Evolutionary conservation across 1,140 invertebrate genomes (phyloP).

Genomic region (Hylaeus volcanicus): DNA sequence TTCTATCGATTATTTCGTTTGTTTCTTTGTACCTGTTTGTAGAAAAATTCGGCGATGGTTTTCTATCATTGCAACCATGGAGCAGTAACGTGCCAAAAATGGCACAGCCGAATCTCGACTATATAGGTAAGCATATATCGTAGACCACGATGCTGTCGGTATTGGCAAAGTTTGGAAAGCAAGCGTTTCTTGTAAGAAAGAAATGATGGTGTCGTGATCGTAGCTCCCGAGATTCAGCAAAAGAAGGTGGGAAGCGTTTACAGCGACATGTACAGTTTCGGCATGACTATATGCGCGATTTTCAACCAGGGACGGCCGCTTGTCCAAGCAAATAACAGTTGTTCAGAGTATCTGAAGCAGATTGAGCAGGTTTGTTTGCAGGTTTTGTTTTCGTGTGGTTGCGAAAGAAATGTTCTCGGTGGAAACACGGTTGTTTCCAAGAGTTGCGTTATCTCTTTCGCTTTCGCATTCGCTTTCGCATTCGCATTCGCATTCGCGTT

Average conservation of each 20-base stretch:
- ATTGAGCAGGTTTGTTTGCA: conserved; percentile 86
- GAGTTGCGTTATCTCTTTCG: neutral
- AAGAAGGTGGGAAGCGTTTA: conserved; percentile 90
- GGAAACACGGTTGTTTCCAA: neutral
- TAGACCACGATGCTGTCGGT: neutral
- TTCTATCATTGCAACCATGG: conserved; percentile 90
- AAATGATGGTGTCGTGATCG: conserved; percentile 52
- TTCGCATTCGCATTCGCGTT: neutral
- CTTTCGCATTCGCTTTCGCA: neutral
- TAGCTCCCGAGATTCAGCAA: conserved; percentile 94
- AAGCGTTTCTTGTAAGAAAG: too few relatives aligned
- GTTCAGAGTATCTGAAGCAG: conserved; percentile 93
- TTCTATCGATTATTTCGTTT: too few relatives aligned
- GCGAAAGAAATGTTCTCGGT: neutral
- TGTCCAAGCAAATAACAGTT: conserved; percentile 93
- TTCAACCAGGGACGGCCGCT: conserved; percentile 94
- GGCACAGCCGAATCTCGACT: conserved; percentile 96
- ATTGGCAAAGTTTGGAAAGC: too few relatives aligned
- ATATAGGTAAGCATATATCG: conserved; percentile 85
- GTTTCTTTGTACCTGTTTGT: conserved; percentile 65
- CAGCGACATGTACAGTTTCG: conserved; percentile 97
- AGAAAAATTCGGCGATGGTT: conserved; percentile 86
- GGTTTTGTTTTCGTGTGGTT: neutral
- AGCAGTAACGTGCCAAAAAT: conserved; percentile 94
- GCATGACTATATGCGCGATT: conserved; percentile 94